Evolutionary conservation across 1,140 invertebrate species (phyloP), one percentile per base, ranked within the genome.

Genomic region (Drosophila lacertosa): DNA sequence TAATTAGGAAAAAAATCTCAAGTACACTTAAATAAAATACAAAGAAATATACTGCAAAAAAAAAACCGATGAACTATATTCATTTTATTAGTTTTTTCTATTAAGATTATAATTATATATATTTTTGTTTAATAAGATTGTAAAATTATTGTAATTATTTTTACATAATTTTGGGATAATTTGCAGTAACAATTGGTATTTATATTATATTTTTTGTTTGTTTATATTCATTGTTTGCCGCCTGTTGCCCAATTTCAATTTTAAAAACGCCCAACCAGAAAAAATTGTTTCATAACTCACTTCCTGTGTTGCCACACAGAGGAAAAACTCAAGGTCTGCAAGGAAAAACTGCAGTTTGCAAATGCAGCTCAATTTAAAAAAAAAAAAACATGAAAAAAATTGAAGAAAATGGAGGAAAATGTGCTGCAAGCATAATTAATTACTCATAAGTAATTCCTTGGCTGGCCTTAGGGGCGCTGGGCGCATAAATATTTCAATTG

Each of bases 341-440:
- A 51, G 32, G 40, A 47, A 16, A 51, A 67, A 33, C 32, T 67
- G 24, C n/a, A 18, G n/a, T n/a, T n/a, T 51, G 59, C 59, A 60
- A 69, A 42, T 74, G 78, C 74, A 82, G 71, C 75, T 82, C 79
- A 78, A 83, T 82, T 82, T 82, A 57, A 70, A 53, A 70, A 73
- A 42, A 15, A 0, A 37, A 37, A 32, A 60, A 5, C 29, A 16
- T 11, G 35, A 45, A 16, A 24, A 48, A 15, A 33, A 33, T 2
- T 11, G 11, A 40, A 33, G 40, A 1, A 32, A 32, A 45, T 2
- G 50, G 13, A 37, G 37, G 33, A 51, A 53, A 57, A 58, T 53
- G 60, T 78, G 59, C 80, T 63, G 75, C 80, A 68, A 79, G 75
- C 75, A 79, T 84, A 83, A 83, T 83, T 83, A 84, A 84, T 83